Base-by-base conservation (phyloP, 2,797 vertebrate genomes). In the Manis javanica region DNA sequence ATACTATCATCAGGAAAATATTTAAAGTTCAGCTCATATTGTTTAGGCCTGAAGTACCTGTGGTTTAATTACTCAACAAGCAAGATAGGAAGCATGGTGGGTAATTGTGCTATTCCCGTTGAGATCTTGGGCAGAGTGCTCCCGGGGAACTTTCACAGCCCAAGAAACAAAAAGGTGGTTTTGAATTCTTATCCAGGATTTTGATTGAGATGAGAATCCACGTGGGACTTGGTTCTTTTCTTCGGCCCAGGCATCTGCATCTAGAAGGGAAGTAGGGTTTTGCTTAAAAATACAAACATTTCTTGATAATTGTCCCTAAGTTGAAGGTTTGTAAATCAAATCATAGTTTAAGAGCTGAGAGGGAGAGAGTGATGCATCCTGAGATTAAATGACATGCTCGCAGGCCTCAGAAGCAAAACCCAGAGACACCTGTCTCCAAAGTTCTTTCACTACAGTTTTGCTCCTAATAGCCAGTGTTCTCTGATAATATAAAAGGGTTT, bases 1-100 rank as follows among this genome's bases (percentile, higher is more conserved):
- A 31, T 74, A 23, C 39, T 95, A 79, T 95, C 85, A 85, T n/a
- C 24, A 29, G 91, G 95, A 87, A 87, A 91, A 82, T 87, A 91
- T 91, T 83, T 96, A 93, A 46, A 75, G 24, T 83, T 93, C 63
- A 23, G 18, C 55, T 69, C 6, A 86, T 86, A 86, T 96, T 88
- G 51, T 66, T 64, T 90, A 86, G 84, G 71, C 37, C 51, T 85
- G 53, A 92, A 87, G 29, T 94, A 69, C 57, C 91, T 91, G n/a
- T 82, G 34, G 37, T 66, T 94, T 72, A 82, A 68, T 87, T n/a
- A 78, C 18, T 93, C 42, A 42, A 7, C 66, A 59, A 87, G 55
- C 64, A 91, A n/a, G 75, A 26, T 24, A 49, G 69, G 42, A n/a
- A 16, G 51, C 19, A 0, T 29, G 55, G 82, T 49, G 14, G 82